Percentiles rank a stretch among this genome's conserved stretches.
These are phyloP conservation scores for Leuciscus idus DNA, from an alignment of 2,113 vertebrate species.

Conservation along the genomic window DNA sequence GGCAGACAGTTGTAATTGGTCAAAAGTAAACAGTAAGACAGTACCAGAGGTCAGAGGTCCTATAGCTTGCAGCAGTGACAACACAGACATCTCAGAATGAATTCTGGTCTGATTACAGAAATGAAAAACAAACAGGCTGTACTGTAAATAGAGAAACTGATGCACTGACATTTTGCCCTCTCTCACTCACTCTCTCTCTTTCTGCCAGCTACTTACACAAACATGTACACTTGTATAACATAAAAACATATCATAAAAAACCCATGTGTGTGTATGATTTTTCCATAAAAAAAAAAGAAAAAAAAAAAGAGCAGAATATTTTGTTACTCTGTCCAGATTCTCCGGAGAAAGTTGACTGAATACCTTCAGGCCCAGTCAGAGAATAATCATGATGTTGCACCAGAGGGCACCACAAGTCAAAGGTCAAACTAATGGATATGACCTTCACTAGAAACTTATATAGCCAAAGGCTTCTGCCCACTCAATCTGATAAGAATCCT, in stretches of 20 bases:
- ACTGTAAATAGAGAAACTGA: neutral
- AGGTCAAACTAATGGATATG: conserved; percentile 25
- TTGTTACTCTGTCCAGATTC: neutral
- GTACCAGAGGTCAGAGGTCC: neutral
- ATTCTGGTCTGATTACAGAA: conserved; percentile 22
- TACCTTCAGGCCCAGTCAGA: conserved; percentile 18
- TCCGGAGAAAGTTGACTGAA: neutral
- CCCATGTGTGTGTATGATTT: neutral
- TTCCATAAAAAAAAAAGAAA: too few species aligned
- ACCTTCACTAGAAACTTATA: conserved; percentile 10
- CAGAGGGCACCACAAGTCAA: neutral
- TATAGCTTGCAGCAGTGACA: conserved; percentile 35
- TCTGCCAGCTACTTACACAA: neutral
- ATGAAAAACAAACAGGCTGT: neutral
- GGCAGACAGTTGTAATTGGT: neutral
- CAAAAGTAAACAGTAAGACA: conserved; percentile 21
- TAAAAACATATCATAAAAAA: conserved; percentile 1
- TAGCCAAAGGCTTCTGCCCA: conserved; percentile 33
- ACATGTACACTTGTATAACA: conserved; percentile 3
- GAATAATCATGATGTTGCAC: conserved; percentile 1
- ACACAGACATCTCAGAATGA: conserved; percentile 12
- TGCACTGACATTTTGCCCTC: conserved; percentile 25
- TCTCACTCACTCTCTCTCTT: neutral
- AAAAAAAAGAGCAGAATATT: neutral
- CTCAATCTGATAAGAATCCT: neutral